Percentiles rank a stretch among this genome's conserved stretches.
Conservation (phyloP, 2,113 vertebrate genomes). For the Coreoperca whiteheadi region DNA sequence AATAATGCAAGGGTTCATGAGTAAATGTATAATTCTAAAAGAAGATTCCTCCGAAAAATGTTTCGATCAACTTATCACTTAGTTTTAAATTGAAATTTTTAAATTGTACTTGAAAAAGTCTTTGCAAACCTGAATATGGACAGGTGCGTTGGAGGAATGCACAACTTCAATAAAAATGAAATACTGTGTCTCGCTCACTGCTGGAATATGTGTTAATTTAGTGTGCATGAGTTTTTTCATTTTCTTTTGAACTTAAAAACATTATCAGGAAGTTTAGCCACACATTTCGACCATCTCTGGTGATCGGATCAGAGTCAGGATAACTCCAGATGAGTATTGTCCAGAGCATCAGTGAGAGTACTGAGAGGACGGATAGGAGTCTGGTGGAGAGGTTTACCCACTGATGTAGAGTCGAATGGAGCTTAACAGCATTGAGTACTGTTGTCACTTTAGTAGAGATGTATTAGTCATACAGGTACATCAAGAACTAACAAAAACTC, state of each 20-base stretch:
- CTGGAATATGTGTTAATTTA: slow-evolving; percentile 12
- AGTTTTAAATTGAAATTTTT: not conserved
- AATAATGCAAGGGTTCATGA: not conserved
- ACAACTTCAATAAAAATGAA: not conserved
- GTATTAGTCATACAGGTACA: not conserved
- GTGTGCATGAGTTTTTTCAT: not conserved
- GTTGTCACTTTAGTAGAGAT: not conserved
- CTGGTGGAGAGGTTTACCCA: not conserved
- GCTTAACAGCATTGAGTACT: not conserved
- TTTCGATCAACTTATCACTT: not conserved
- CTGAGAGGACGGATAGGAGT: not conserved
- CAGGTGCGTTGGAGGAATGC: not conserved
- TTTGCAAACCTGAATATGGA: slow-evolving; percentile 1
- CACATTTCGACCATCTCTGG: not conserved
- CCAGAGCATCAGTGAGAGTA: not conserved
- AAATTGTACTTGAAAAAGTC: not conserved
- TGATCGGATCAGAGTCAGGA: not conserved
- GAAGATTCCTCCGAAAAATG: not conserved
- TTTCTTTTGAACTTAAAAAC: not conserved
- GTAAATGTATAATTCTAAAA: not conserved
- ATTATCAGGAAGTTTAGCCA: not conserved
- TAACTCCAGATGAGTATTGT: not conserved
- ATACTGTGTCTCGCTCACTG: no score
- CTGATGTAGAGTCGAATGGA: not conserved
- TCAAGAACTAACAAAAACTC: slow-evolving; percentile 22